Evolutionary conservation across 2,888 invertebrate genomes (phyloP).

Genomic region (Escarpia spicata): DNA sequence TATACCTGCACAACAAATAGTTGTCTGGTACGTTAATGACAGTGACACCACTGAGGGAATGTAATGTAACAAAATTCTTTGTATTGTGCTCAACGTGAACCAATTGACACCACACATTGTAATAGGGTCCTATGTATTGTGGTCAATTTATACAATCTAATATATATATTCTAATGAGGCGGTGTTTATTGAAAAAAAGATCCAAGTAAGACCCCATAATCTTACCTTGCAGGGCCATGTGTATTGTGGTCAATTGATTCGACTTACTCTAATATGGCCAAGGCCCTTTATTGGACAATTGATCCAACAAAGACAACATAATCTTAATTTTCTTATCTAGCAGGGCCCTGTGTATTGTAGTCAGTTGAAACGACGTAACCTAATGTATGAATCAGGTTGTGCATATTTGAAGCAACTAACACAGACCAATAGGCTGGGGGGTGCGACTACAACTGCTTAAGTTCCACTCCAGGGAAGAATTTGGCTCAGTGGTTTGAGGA

Average conservation of each 20-base stretch:
- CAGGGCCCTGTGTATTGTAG: not conserved
- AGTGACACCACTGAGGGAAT: not conserved
- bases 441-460: too few relatives aligned
- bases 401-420: too few relatives aligned
- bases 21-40: not conserved
- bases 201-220: not conserved
- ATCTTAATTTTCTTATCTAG: not conserved
- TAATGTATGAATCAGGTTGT: not conserved
- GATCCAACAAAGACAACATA: not conserved
- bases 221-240: not conserved
- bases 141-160: not conserved
- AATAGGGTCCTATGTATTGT: not conserved
- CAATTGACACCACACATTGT: not conserved
- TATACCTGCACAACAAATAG: too few relatives aligned
- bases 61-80: not conserved
- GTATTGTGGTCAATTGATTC: not conserved
- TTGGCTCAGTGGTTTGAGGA: too few relatives aligned
- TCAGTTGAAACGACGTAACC: not conserved
- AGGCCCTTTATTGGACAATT: not conserved
- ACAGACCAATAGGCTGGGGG: too few relatives aligned
- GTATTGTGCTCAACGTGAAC: not conserved
- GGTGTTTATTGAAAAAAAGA: not conserved
- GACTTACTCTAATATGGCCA: not conserved
- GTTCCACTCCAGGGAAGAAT: too few relatives aligned
- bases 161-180: too few relatives aligned